These are phyloP conservation scores for Helicoverpa zea DNA, from an alignment of 1,140 invertebrate genomes.

Conservation along the genomic window DNA sequence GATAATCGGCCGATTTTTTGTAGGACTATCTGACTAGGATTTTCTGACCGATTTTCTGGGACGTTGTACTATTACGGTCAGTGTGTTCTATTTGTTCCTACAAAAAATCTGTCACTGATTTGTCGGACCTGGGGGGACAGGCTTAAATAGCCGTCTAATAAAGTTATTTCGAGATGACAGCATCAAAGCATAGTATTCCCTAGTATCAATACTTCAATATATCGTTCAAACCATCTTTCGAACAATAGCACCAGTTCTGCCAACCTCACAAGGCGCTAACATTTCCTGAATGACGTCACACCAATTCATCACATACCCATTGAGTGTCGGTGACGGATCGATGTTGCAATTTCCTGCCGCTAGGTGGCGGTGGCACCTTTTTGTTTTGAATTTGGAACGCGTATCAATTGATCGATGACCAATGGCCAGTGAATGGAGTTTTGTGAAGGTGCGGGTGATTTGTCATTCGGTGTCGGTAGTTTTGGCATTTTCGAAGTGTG, in stretches of 20 bases:
- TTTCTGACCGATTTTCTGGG: no score
- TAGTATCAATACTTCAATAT: no score
- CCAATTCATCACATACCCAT: slow-evolving; percentile 39
- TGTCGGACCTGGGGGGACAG: no score
- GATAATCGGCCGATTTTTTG: no score
- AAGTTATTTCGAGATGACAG: no score
- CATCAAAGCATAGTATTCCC: no score
- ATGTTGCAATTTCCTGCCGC: slow-evolving; percentile 50
- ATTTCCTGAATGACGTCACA: slow-evolving; percentile 1
- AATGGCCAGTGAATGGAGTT: slow-evolving; percentile 3
- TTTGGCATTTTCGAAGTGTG: not conserved
- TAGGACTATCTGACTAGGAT: no score
- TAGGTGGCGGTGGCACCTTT: slow-evolving; percentile 30
- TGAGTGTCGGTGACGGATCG: slow-evolving; percentile 39
- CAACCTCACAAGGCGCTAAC: not conserved
- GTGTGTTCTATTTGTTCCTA: no score
- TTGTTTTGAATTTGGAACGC: slow-evolving; percentile 32
- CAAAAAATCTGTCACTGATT: no score
- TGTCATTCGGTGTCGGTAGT: slow-evolving; percentile 1
- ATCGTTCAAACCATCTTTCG: not conserved
- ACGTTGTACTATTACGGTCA: no score
- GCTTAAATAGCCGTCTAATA: no score
- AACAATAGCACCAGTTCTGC: not conserved
- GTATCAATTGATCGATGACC: slow-evolving; percentile 41
- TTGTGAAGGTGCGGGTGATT: not conserved